Evolutionary conservation across 1,140 invertebrate species (phyloP), one percentile per base, ranked within the genome.

Genomic region (Brachionus sp.): DNA sequence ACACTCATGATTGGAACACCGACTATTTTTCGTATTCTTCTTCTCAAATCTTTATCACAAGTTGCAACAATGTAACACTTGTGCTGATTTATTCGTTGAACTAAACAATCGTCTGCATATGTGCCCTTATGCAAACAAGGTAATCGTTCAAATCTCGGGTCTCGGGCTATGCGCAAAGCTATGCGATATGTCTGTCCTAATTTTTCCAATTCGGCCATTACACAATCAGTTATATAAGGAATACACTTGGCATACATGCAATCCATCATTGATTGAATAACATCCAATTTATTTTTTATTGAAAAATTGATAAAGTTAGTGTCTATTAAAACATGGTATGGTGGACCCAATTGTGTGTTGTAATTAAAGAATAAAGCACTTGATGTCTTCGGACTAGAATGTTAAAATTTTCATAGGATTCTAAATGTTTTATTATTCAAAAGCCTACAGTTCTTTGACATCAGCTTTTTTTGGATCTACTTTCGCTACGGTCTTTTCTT

Each of bases 31-130:
- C 98, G 90, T 82, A 99, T 96, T 87, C 97, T 92, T 86, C 95
- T 91, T 88, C 97, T 98, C 35, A 99, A 90, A 90, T 98, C 97
- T 88, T 95, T 97, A 90, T 99, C 98, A 91, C 98, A 98, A 2
- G 98, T 99, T 6, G 95, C 98, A 16, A 99, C 96, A 86, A 99
- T 99, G 88, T 98, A 99, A 90, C 97, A 99, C 88, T 99, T 99
- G 88, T 98, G 96, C 92, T 98, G 87, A 83, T 93, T 97, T 4
- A 99, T 93, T 87, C 97, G 91, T 86, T 99, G 93, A 2, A 99
- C 95, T 77, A 99, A 90, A 89, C 98, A 99, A 89, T 99, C 97
- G 91, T 99, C 98, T 85, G 98, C 97, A 91, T 99, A 99, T 2
- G 95, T 98, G 50, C 98, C 98, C 89, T 97, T 98, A 89, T 99